phyloP scores from a whole-genome alignment of 2,113 vertebrate species.

The Rhinolophus sinicus region DNA sequence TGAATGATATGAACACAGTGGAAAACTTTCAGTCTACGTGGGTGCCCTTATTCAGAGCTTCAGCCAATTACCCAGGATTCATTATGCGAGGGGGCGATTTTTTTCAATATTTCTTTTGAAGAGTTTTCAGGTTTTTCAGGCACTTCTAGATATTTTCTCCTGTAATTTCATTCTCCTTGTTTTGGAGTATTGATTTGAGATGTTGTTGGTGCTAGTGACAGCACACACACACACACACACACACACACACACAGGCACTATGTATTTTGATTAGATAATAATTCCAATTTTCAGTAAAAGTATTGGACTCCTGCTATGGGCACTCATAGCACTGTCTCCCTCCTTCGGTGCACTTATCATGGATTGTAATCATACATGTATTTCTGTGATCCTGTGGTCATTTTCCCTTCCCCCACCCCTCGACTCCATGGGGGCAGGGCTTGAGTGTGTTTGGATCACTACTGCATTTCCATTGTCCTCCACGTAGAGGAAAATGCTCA shows the following conservation, averaged over 20 bases:
- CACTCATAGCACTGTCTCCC: fast-evolving
- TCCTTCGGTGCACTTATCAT: no score
- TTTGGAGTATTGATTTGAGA: background rate
- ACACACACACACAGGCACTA: fast-evolving
- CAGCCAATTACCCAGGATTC: background rate
- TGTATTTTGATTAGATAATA: background rate
- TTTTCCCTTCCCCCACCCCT: background rate
- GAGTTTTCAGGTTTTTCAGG: background rate
- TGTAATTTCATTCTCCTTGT: background rate
- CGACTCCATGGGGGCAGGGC: background rate
- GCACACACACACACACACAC: fast-evolving
- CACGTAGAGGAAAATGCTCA: no score
- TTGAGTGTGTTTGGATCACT: background rate
- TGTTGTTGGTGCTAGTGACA: background rate
- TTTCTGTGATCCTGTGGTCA: background rate
- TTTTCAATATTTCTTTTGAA: conserved; percentile 3
- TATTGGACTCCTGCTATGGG: background rate
- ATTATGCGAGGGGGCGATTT: background rate
- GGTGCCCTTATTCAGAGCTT: background rate
- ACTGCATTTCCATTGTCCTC: background rate
- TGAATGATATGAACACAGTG: background rate
- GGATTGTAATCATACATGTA: background rate
- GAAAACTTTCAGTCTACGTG: background rate
- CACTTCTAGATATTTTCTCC: background rate
- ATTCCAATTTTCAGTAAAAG: background rate